phyloP scores from a whole-genome alignment of 92 coral and sea anemone species.

The Isaurus tuberculatus region DNA sequence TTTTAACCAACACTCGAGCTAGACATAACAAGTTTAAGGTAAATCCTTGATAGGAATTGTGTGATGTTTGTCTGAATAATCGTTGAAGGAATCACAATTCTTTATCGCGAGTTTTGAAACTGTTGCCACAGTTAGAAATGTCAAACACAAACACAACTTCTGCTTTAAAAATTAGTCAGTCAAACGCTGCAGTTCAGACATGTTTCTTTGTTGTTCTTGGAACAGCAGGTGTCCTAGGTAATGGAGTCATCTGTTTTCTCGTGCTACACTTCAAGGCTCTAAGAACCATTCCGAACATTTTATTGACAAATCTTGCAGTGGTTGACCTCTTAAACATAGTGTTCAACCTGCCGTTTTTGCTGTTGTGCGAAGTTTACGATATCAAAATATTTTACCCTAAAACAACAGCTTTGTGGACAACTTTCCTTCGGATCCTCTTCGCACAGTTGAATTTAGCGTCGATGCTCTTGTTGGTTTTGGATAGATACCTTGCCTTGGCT shows the following conservation, averaged over 20 bases:
- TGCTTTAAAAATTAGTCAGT: no score
- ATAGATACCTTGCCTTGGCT: conserved; percentile 1
- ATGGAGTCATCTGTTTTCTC: neutral
- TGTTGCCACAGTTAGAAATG: no score
- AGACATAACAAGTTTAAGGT: no score
- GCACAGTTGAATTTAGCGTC: neutral
- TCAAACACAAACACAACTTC: no score
- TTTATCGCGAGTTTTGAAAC: no score
- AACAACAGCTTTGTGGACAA: neutral
- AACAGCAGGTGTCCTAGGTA: neutral
- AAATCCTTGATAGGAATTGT: no score
- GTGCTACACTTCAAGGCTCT: neutral
- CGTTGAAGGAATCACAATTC: no score
- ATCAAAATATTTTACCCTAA: neutral
- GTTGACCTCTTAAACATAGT: neutral
- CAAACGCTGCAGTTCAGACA: neutral
- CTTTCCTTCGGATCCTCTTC: neutral
- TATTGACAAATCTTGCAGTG: neutral
- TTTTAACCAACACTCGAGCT: no score
- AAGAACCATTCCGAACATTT: no score
- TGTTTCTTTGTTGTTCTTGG: neutral
- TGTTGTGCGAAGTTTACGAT: neutral
- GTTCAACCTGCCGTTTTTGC: neutral
- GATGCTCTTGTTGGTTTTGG: no score
- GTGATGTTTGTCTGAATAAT: no score